These are phyloP conservation scores for Poliocrania exsul DNA, from an alignment of 2,797 vertebrate species.

Conservation along the genomic window DNA sequence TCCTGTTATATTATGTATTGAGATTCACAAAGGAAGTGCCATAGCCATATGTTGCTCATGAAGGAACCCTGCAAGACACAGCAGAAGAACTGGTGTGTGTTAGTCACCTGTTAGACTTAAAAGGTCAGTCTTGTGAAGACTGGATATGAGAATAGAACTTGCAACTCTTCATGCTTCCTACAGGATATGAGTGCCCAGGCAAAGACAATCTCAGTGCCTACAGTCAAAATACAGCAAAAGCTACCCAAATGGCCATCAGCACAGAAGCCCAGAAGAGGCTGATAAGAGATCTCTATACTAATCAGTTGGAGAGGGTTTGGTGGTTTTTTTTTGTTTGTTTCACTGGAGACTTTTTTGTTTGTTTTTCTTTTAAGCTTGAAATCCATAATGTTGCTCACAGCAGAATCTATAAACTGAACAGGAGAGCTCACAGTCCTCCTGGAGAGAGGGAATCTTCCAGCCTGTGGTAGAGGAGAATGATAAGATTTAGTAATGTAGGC, in stretches of 20 bases:
- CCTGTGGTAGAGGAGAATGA: neutral
- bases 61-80: neutral
- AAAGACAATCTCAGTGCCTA: neutral
- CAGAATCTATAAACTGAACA: neutral
- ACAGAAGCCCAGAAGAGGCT: neutral
- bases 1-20: neutral
- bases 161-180: neutral
- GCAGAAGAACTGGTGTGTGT: neutral
- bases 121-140: neutral
- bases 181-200: neutral
- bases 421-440: neutral
- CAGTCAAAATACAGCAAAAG: neutral
- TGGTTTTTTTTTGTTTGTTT: neutral
- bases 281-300: neutral
- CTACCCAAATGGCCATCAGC: neutral
- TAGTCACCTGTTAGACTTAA: neutral
- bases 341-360: neutral
- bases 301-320: neutral
- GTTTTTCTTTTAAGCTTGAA: neutral
- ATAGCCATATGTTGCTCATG: neutral
- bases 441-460: neutral
- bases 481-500: neutral
- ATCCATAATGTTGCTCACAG: neutral
- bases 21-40: neutral
- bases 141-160: neutral